Percentiles rank a stretch among this genome's conserved stretches.
phyloP scores from a whole-genome alignment of 2,113 vertebrate species.

The Notiomystis cincta region DNA sequence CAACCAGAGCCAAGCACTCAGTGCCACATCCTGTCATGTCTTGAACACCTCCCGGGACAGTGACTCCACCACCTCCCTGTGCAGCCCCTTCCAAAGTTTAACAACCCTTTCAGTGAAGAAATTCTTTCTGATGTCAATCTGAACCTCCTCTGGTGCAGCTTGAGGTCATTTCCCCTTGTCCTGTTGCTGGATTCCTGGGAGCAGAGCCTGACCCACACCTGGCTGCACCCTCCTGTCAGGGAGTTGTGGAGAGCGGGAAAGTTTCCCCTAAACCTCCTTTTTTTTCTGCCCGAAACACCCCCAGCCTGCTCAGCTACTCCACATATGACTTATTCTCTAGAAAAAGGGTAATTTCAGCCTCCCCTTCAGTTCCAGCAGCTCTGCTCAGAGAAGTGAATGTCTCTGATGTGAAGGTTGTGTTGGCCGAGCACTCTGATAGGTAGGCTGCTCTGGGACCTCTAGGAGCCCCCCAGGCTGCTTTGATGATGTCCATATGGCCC shows the following conservation, averaged over 20 bases:
- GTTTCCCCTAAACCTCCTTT: neutral
- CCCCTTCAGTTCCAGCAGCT: neutral
- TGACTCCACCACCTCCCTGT: neutral
- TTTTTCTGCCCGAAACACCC: neutral
- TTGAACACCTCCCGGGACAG: neutral
- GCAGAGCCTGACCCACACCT: neutral
- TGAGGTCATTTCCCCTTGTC: neutral
- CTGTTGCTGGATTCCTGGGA: neutral
- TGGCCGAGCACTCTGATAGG: neutral
- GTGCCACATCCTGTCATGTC: neutral
- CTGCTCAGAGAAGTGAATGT: neutral
- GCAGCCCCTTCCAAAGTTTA: neutral
- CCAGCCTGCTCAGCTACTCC: neutral
- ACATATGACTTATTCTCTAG: neutral
- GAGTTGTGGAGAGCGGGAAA: neutral
- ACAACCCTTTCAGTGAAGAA: neutral
- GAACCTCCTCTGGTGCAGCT: neutral
- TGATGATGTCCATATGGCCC: neutral
- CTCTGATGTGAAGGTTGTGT: neutral
- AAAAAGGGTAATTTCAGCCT: neutral
- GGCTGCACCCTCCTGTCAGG: neutral
- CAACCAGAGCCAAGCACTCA: accelerated
- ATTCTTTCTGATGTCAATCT: neutral
- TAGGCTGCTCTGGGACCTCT: neutral
- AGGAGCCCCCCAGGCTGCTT: neutral